Percentiles rank a stretch among this genome's conserved stretches.
phyloP scores from a whole-genome alignment of 2,797 vertebrate species.

The Pipistrellus kuhlii region DNA sequence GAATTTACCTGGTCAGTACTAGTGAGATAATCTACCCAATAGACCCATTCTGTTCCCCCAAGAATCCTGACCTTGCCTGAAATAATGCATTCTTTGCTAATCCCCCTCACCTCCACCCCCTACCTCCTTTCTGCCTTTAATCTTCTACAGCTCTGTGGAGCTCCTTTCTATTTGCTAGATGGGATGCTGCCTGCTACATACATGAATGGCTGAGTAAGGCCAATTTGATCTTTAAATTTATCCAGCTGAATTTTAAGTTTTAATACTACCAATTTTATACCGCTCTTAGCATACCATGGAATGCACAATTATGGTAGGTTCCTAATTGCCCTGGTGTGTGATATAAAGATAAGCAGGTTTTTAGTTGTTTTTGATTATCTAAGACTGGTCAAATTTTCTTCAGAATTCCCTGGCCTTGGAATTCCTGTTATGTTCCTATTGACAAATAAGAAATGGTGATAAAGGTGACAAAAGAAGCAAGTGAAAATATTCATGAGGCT shows the following conservation, averaged over 20 bases:
- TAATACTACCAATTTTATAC: slow-evolving; percentile 40
- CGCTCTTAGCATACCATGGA: neutral
- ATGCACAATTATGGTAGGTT: neutral
- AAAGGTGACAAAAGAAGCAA: slow-evolving; percentile 65
- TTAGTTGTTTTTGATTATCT: slow-evolving; percentile 53
- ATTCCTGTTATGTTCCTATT: slow-evolving; percentile 40
- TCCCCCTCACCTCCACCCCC: too few species aligned
- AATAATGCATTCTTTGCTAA: neutral
- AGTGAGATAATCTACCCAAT: neutral
- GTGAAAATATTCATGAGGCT: slow-evolving; percentile 25
- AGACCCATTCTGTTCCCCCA: neutral
- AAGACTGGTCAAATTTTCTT: slow-evolving; percentile 41
- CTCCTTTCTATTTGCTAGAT: neutral
- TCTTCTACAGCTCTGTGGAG: neutral
- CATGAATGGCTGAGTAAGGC: neutral
- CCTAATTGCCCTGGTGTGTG: slow-evolving; percentile 28
- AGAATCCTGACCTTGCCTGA: neutral
- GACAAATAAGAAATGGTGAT: slow-evolving; percentile 49
- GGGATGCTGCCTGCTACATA: neutral
- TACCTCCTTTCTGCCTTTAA: neutral
- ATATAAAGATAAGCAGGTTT: slow-evolving; percentile 55
- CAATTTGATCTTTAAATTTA: neutral
- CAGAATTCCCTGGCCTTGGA: slow-evolving; percentile 50
- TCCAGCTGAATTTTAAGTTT: neutral
- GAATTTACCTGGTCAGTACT: neutral